Conservation (phyloP, 2,113 vertebrate species). For the Corvus moneduloides region DNA sequence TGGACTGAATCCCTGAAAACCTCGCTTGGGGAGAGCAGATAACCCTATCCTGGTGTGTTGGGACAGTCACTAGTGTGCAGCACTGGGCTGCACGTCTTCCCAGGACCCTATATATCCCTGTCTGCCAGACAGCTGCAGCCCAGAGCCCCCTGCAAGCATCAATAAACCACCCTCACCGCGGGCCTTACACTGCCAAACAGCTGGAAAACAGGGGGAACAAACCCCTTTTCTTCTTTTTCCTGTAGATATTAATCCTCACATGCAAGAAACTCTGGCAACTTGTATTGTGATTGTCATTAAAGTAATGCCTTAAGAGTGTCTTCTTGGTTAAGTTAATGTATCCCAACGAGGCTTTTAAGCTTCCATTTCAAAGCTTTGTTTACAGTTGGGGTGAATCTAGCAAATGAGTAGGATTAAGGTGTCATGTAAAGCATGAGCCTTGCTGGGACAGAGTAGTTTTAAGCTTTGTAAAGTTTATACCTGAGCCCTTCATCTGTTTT, state of each 20-base stretch:
- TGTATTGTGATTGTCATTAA: constrained; percentile 41
- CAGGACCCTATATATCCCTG: accelerated
- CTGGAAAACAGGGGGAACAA: not conserved
- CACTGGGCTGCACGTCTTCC: not conserved
- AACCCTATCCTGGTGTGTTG: accelerated
- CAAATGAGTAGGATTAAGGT: constrained; percentile 72
- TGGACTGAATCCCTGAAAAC: not conserved
- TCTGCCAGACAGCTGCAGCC: not conserved
- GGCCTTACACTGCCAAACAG: not conserved
- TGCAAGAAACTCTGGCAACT: not conserved
- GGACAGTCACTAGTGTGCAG: not conserved
- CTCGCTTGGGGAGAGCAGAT: accelerated
- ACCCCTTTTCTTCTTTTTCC: not conserved
- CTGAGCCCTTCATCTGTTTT: not conserved
- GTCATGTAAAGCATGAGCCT: constrained; percentile 59
- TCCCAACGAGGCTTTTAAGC: constrained; percentile 50
- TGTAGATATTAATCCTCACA: not conserved
- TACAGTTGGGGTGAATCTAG: constrained; percentile 63
- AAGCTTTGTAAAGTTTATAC: constrained; percentile 50
- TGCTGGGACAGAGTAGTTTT: constrained; percentile 42
- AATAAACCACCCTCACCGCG: accelerated
- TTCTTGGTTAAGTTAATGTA: constrained; percentile 66
- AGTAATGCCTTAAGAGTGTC: constrained; percentile 47
- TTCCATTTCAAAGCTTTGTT: constrained; percentile 66
- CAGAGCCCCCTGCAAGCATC: not conserved